These are phyloP conservation scores for Arnoldichthys spilopterus DNA, from an alignment of 2,797 vertebrate genomes.

Conservation along the genomic window DNA sequence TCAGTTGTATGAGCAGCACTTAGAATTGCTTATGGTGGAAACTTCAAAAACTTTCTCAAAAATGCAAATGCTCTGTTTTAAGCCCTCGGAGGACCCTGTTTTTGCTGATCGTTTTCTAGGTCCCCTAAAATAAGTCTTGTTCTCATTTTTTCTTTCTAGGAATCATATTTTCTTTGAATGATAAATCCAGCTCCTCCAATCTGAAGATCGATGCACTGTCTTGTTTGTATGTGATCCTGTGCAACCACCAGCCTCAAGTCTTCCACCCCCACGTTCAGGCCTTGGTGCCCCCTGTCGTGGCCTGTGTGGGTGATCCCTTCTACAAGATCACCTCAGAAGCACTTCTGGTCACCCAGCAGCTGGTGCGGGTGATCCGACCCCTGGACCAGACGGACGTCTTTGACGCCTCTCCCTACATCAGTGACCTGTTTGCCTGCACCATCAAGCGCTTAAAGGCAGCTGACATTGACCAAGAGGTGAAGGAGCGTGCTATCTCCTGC, in stretches of 20 bases:
- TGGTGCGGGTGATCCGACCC: constrained; percentile 96
- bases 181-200: constrained; percentile 98
- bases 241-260: constrained; percentile 94
- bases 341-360: constrained; percentile 95
- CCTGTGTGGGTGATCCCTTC: constrained; percentile 97
- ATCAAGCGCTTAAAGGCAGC: constrained; percentile 96
- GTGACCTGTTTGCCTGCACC: constrained; percentile 94
- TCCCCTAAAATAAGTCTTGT: not conserved
- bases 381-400: constrained; percentile 91
- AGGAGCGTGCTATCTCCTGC: constrained; percentile 97
- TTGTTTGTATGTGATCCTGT: constrained; percentile 95
- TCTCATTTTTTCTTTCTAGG: constrained; percentile 74
- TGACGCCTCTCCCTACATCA: constrained; percentile 94
- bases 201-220: constrained; percentile 97
- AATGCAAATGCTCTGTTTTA: not conserved
- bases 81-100: not conserved
- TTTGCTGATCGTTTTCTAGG: not conserved
- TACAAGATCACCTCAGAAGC: constrained; percentile 99
- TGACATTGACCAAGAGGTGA: constrained; percentile 99
- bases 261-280: constrained; percentile 97
- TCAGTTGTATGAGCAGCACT: not conserved
- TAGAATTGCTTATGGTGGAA: not conserved
- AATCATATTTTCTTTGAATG: constrained; percentile 98
- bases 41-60: constrained; percentile 7
- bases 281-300: constrained; percentile 95